Conservation (phyloP, 2,797 vertebrate species). For the Menidia menidia region DNA sequence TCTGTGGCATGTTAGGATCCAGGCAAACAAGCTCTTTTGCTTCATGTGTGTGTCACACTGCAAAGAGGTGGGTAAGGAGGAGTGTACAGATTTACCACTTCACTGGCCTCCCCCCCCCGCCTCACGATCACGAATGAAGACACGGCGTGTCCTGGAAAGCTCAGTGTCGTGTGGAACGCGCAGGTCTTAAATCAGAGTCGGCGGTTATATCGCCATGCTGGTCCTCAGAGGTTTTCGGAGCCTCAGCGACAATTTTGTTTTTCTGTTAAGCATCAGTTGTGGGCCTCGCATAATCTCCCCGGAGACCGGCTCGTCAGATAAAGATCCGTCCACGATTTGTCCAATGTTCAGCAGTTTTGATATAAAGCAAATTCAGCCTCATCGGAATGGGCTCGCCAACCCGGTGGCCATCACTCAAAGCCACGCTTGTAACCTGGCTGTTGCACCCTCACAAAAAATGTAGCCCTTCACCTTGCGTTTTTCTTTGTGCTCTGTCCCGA, state of each 20-base stretch:
- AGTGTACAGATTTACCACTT: slow-evolving; percentile 9
- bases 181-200: neutral
- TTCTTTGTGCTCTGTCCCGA: slow-evolving; percentile 21
- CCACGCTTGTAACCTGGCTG: neutral
- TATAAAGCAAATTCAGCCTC: neutral
- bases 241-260: neutral
- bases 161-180: neutral
- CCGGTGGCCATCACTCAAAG: neutral
- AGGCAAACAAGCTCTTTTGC: slow-evolving; percentile 2
- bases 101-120: neutral
- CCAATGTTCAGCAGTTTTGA: neutral
- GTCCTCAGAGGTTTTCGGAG: neutral
- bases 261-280: neutral
- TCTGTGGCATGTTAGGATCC: neutral
- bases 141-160: neutral
- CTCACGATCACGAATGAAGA: neutral
- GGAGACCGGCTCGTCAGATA: no score
- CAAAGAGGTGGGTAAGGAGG: neutral
- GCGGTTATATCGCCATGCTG: neutral
- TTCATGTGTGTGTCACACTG: neutral
- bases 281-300: no score
- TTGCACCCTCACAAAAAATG: neutral
- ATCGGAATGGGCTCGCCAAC: neutral
- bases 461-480: neutral
- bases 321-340: neutral